Base-by-base conservation (phyloP, 2,797 vertebrate species). In the Melanotaenia trifasciata region DNA sequence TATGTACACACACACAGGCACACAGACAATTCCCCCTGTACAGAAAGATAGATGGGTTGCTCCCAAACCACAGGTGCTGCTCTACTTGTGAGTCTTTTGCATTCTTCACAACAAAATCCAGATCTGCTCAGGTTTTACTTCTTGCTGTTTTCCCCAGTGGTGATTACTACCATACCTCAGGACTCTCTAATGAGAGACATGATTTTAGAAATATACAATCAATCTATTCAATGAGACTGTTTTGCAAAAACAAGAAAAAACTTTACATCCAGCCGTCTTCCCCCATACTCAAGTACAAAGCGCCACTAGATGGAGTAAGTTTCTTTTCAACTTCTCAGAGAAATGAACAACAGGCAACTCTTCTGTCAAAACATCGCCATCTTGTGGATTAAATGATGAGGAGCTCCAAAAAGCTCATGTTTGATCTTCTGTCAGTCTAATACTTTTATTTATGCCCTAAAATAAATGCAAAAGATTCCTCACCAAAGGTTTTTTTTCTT, bases 21-120 rank as follows among this genome's bases (percentile, higher is more conserved):
- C 32, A 59, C 70, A 67, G n/a, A 65, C 58, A 80, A 85, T 92
- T 86, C 90, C 92, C 90, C 61, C 65, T 87, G 90, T 90, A 90
- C 80, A 77, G 74, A 90, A 90, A 94, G 93, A 95, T 94, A 90
- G 90, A 95, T 95, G 92, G 87, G 70, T 69, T 93, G 89, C 81
- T 87, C 87, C 89, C 87, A 83, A 89, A 91, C 91, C 93, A 93
- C 93, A 94, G 92, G 94, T 94, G 93, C 90, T 95, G 93, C 84
- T 94, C 93, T 58, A 95, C 91, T 94, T 93, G 90, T 88, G 83
- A 85, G 81, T 89, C 85, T 84, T 79, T 85, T 65, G 32, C 72
- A 76, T 86, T 87, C 82, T 83, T 89, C 81, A 85, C 70, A 24
- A 56, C 69, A 56, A 63, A 45, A 8, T 76, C 65, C 67, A 77